Base-by-base conservation (phyloP, 2,797 vertebrate species). In the Onychomys torridus region DNA sequence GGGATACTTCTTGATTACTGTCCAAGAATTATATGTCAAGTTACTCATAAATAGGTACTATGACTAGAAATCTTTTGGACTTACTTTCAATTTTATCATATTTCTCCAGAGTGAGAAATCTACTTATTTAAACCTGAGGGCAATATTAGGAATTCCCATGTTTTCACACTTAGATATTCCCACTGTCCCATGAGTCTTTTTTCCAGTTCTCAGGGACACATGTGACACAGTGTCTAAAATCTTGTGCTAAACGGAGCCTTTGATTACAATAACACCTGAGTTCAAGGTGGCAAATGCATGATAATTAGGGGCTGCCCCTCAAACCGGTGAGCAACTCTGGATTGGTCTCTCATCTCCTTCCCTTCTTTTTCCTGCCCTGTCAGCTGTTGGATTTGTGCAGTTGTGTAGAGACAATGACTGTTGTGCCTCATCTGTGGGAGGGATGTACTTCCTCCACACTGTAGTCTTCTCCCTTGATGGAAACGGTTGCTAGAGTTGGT, bases 401-500 rank as follows among this genome's bases (percentile, higher is more conserved):
- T 83, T 96, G 88, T 93, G 84, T 96, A 89, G 94, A 96, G 94
- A 96, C 69, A n/a, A 83, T 79, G 91, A 96, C 43, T 94, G 91
- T 43, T 93, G 57, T 94, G 90, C 94, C 40, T 97, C 69, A 0
- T 90, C 84, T 1, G 93, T 97, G 96, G 97, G 94, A 69, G 97
- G 90, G 89, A 97, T 90, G 40, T 81, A 91, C 93, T 94, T 93
- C 84, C 89, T 96, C 77, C 71, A 2, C 59, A 12, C 84, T 76
- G 92, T 67, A 84, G 92, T 85, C 94, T 91, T 81, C 96, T 95
- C n/a, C 81, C 91, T 96, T 86, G 95, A 93, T 96, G 94, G 88
- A 90, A 96, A 96, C 77, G 63, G 87, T 97, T 96, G 92, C 93
- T 95, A 76, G 93, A 98, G 96, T 95, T 96, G 96, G 95, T 97